Evolutionary conservation across 53 echinoderm and acorn worm species (phyloP), one percentile per base, ranked within the genome.

Genomic region (Echinometra lucunter): DNA sequence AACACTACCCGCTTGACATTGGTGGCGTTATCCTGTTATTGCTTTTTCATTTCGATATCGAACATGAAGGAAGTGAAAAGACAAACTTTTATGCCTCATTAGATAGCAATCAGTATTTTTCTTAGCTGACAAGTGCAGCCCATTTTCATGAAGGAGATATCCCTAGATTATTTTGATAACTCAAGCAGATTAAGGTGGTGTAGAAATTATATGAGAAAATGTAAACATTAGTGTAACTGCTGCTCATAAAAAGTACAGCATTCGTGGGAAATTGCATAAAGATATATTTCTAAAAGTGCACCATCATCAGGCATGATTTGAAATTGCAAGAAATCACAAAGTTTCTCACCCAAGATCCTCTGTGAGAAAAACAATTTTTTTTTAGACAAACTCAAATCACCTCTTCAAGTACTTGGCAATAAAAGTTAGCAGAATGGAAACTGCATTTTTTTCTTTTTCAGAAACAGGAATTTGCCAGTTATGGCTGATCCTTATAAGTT

Each of bases 1-100:
- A 91, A 91, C 69, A 91, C 69, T 18, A 28, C 40, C 44, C 69
- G 44, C 45, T 57, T 57, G 25, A 60, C 30, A 60, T 89, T 57
- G 57, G 18, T 40, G 21, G 19, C 17, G 40, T 89, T 60, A 89
- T 89, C 89, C 89, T 89, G 89, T 89, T 89, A 60, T 58, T 89
- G 89, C 1, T 18, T 19, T n/a, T 19, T 37, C 60, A 85, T 85
- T 85, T 85, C 49, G 27, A 85, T 85, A 49, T 28, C 2, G 81
- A 85, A 47, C 47, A 85, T 47, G 85, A 85, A 18, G 85, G 85
- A 85, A 85, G 85, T 85, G 27, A 25, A 85, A 13, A 85, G 85
- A 85, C 85, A 85, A 81, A 35, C 18, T 38, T 78, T 78, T 78
- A 38, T 78, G 78, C 78, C 42, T 78, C 42, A 38, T 38, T 78